phyloP scores from a whole-genome alignment of 2,888 invertebrate species.

The Hypomecis punctinalis region DNA sequence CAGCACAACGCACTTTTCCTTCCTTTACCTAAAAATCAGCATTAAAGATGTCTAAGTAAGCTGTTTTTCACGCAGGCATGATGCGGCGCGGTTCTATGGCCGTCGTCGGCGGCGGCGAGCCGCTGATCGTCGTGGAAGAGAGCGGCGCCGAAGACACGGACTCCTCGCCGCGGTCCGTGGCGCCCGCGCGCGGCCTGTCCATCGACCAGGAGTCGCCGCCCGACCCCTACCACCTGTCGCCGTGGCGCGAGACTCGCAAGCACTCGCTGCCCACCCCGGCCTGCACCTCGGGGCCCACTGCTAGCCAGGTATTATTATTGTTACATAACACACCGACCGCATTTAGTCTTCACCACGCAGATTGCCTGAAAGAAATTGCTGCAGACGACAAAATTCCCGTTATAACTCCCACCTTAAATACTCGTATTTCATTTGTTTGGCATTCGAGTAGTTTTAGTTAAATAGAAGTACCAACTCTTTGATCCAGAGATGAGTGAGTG shows the following conservation, averaged over 20 bases:
- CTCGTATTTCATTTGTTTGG: too few relatives aligned
- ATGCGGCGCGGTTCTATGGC: constrained; percentile 89
- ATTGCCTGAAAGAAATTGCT: too few relatives aligned
- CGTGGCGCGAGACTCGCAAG: constrained; percentile 92
- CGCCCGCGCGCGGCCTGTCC: constrained; percentile 86
- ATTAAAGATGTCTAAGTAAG: neutral
- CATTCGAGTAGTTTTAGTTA: too few relatives aligned
- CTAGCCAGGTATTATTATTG: constrained; percentile 88
- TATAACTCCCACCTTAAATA: too few relatives aligned
- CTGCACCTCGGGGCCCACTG: constrained; percentile 93
- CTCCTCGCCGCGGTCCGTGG: constrained; percentile 80
- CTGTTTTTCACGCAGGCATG: constrained; percentile 64
- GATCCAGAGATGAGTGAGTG: too few relatives aligned
- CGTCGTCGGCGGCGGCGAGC: constrained; percentile 87
- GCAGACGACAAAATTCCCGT: too few relatives aligned
- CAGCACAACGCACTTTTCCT: too few relatives aligned
- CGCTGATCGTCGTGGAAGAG: constrained; percentile 93
- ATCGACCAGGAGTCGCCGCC: constrained; percentile 91
- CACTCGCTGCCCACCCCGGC: constrained; percentile 94
- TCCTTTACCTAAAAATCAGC: too few relatives aligned
- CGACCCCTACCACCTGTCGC: constrained; percentile 92
- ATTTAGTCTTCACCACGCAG: too few relatives aligned
- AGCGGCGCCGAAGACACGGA: constrained; percentile 88
- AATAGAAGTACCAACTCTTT: too few relatives aligned
- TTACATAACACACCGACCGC: too few relatives aligned